A percentile compares a stretch with the other conserved stretches of the same genome.
phyloP scores from a whole-genome alignment of 2,113 vertebrate genomes.

The Embiotoca jacksoni region DNA sequence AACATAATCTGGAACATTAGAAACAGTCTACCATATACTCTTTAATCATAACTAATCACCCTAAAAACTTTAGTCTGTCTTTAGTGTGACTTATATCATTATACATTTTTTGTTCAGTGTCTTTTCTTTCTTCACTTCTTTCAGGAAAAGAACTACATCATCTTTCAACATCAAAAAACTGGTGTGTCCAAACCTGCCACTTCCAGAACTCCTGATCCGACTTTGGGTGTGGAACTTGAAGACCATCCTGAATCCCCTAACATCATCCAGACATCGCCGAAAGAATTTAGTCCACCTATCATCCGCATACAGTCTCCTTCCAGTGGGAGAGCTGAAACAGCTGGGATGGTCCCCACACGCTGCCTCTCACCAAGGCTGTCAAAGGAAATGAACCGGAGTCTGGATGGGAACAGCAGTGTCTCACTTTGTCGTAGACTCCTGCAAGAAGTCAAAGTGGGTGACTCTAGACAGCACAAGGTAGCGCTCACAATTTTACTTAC shows the following conservation, averaged over 20 bases:
- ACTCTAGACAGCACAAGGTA: conserved; percentile 65
- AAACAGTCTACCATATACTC: background rate
- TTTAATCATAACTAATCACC: conserved; percentile 1
- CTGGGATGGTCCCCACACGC: conserved; percentile 62
- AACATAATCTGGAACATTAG: background rate
- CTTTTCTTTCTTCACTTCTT: conserved; percentile 41
- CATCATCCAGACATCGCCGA: conserved; percentile 20
- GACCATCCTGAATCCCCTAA: conserved; percentile 28
- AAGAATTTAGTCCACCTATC: conserved; percentile 10
- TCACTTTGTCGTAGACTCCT: conserved; percentile 74
- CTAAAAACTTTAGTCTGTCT: background rate
- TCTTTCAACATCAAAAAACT: conserved; percentile 47
- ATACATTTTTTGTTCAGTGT: background rate
- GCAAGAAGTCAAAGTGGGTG: conserved; percentile 68
- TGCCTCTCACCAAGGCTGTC: conserved; percentile 71
- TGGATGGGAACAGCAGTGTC: conserved; percentile 43
- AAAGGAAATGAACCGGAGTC: conserved; percentile 12
- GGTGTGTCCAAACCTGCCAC: conserved; percentile 43
- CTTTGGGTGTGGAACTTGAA: conserved; percentile 24
- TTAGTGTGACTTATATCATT: background rate
- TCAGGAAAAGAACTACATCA: conserved; percentile 70
- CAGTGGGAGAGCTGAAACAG: conserved; percentile 38
- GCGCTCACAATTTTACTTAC: background rate
- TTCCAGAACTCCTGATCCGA: conserved; percentile 28
- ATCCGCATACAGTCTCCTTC: conserved; percentile 1